Base-by-base conservation (phyloP, 2,113 vertebrate species). In the Columba janthina region DNA sequence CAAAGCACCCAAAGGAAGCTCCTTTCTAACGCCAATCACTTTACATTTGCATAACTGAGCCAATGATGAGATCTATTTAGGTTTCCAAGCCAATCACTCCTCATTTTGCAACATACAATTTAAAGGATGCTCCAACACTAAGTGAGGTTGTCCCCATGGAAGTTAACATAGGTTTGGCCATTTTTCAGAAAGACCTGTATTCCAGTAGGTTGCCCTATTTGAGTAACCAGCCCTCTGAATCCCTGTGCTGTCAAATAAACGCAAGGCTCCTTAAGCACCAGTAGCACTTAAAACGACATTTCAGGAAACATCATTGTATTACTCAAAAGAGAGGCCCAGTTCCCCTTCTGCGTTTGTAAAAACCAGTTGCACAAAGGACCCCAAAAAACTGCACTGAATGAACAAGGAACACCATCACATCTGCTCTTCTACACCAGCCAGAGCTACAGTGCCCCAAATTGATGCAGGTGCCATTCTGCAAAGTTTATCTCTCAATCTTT, bases 1-100 rank as follows among this genome's bases (percentile, higher is more conserved):
- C 44, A 51, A 60, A 26, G 25, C 44, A 57, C 11, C 5, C 26
- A 15, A 31, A 90, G 38, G 21, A 48, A 61, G 11, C 22, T 64
- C 0, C 0, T 10, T 50, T 65, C 67, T 66, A 54, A 6, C 42
- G 28, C 26, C 0, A 0, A 19, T 38, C 0, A 1, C 34, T 69
- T 60, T 15, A 60, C 4, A 1, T 60, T 67, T 36, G 32, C n/a
- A 29, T 72, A 81, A 57, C n/a, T 44, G 60, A 69, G n/a, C 12
- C 58, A 76, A 11, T 40, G 53, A 46, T 4, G 9, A 78, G 11
- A 25, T 85, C 60, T 18, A n/a, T 29, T 92, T 64, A 42, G 17
- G 12, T 34, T 91, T 66, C 61, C 38, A 65, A 67, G 73, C 32
- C 46, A 60, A 58, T 26, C n/a, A 13, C 28, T 17, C 58, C 40